A percentile compares a stretch with the other conserved stretches of the same genome.
phyloP scores from a whole-genome alignment of 2,888 invertebrate genomes.

The Dolichomitus sp. region DNA sequence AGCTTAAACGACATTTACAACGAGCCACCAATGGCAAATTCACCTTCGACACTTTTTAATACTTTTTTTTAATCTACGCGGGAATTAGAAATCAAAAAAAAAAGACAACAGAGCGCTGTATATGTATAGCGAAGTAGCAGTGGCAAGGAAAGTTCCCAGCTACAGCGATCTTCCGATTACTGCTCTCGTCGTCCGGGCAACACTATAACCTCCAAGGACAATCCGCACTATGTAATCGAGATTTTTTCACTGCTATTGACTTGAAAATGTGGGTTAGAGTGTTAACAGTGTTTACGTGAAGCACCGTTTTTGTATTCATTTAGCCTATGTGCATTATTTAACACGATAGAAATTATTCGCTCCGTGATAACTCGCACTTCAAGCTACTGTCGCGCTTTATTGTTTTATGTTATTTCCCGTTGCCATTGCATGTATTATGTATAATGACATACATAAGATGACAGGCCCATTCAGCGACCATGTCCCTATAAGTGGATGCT shows the following conservation, averaged over 20 bases:
- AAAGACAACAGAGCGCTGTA: neutral
- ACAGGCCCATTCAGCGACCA: no score
- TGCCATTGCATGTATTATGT: neutral
- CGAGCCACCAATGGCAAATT: neutral
- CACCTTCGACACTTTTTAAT: neutral
- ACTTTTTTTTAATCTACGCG: neutral
- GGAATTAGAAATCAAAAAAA: neutral
- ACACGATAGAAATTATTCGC: neutral
- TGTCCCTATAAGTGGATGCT: no score
- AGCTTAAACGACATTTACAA: neutral
- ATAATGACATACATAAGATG: conserved; percentile 2
- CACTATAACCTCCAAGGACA: neutral
- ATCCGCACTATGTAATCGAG: neutral
- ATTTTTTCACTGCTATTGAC: neutral
- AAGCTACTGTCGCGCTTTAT: neutral
- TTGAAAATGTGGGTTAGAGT: neutral
- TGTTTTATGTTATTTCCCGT: conserved; percentile 1
- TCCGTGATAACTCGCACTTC: neutral
- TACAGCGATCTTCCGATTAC: neutral
- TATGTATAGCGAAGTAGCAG: neutral
- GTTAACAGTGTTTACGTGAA: neutral
- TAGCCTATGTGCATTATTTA: neutral
- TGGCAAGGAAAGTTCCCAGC: neutral
- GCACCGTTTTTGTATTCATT: neutral
- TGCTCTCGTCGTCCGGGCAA: conserved; percentile 6